Base-by-base conservation (phyloP, 2,113 vertebrate genomes). In the Petroica traversi region DNA sequence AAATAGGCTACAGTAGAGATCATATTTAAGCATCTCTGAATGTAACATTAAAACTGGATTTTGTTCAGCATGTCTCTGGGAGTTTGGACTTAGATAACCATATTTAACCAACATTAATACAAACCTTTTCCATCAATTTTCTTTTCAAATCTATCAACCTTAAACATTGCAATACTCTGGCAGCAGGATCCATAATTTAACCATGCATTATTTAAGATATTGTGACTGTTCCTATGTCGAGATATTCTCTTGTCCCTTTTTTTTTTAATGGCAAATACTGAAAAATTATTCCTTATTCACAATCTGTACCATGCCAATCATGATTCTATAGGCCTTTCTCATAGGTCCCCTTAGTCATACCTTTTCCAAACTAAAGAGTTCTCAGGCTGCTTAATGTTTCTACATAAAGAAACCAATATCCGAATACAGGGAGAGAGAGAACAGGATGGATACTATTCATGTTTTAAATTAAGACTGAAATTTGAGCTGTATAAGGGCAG, bases 11-110 rank as follows among this genome's bases (percentile, higher is more conserved):
- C 7, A 48, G 12, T 17, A 59, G 20, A 74, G 26, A 55, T 25
- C 23, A 26, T 46, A 58, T 51, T 89, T 49, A 81, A 12, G 7
- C 1, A 5, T 34, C 36, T 62, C 29, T 62, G 33, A 78, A 24
- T 3, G 6, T 43, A 77, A 43, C 4, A n/a, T 57, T 43, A 51
- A 75, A 90, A 59, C 13, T 0, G 0, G 17, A 40, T 75, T 86
- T 86, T 73, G 14, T 72, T 83, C 25, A 54, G 4, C 8, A 13
- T 5, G 1, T 62, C 31, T 85, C 38, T 72, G 14, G 11, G 40
- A 68, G 12, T 41, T 23, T 84, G 11, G 7, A 8, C 81, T 69
- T 25, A 31, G 41, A 62, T 40, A 72, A 73, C 5, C 24, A 20
- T 52, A 74, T 62, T 74, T 69, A 69, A 43, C 17, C 33, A 5